A percentile compares a stretch with the other conserved stretches of the same genome.
Conservation (phyloP, 2,888 invertebrate species). For the Diaperis boleti region DNA sequence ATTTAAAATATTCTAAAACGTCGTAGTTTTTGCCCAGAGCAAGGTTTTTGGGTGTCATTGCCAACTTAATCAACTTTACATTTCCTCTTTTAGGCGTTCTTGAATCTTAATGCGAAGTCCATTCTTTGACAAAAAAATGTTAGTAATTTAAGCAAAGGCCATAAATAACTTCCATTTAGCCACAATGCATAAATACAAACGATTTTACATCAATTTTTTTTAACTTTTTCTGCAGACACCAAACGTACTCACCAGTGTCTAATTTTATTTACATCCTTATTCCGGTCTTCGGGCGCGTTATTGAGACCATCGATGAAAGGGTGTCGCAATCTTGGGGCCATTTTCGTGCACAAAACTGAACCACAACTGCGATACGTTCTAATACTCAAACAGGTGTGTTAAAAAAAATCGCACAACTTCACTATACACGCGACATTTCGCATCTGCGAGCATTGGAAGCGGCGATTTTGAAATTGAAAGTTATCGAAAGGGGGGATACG, state of each 20-base stretch:
- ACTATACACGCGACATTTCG: slow-evolving; percentile 12
- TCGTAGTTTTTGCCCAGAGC: too few species aligned
- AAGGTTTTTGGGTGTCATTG: too few species aligned
- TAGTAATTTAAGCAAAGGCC: too few species aligned
- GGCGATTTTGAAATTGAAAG: slow-evolving; percentile 19
- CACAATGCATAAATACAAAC: too few species aligned
- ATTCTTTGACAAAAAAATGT: too few species aligned
- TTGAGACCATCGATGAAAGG: slow-evolving; percentile 72
- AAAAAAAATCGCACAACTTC: slow-evolving; percentile 17
- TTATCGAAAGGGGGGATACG: slow-evolving; percentile 6
- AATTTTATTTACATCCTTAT: slow-evolving; percentile 72
- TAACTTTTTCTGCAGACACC: not conserved
- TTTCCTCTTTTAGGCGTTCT: too few species aligned
- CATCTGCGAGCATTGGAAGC: slow-evolving; percentile 7
- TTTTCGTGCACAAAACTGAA: slow-evolving; percentile 5
- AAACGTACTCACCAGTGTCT: slow-evolving; percentile 69
- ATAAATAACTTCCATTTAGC: too few species aligned
- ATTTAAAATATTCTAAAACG: too few species aligned
- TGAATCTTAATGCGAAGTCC: too few species aligned
- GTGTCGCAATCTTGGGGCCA: slow-evolving; percentile 57
- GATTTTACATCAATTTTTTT: too few species aligned
- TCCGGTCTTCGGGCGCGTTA: slow-evolving; percentile 68
- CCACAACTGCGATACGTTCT: not conserved
- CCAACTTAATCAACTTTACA: too few species aligned
- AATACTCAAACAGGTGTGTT: too few species aligned